phyloP scores from a whole-genome alignment of 2,888 invertebrate species.

The Ophioninae sp. region DNA sequence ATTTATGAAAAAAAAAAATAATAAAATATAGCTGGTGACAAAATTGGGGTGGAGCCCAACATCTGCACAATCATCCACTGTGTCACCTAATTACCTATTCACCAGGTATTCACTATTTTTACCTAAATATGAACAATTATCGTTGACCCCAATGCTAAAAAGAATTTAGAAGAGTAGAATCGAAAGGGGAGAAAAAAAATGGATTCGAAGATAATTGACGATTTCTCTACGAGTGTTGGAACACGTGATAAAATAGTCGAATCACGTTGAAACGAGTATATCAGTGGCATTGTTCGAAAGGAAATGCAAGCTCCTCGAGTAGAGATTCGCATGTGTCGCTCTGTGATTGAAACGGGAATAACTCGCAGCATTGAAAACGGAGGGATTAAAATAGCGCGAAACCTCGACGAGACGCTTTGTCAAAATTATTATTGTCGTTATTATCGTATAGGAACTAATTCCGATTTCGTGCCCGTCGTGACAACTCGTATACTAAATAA shows the following conservation, averaged over 20 bases:
- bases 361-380: background rate
- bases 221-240: background rate
- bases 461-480: too few relatives aligned
- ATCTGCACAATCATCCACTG: too few relatives aligned
- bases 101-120: too few relatives aligned
- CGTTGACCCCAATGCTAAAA: background rate
- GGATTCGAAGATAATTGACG: background rate
- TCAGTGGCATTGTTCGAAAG: background rate
- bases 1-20: too few relatives aligned
- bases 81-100: too few relatives aligned
- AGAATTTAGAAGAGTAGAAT: background rate
- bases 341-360: background rate
- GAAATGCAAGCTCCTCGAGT: background rate
- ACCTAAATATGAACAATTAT: too few relatives aligned
- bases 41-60: too few relatives aligned
- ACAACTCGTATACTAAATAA: too few relatives aligned
- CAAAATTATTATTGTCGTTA: background rate
- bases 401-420: background rate
- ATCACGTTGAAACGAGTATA: background rate
- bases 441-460: background rate
- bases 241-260: background rate
- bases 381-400: background rate
- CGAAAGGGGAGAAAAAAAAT: background rate
- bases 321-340: background rate
- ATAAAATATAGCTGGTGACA: too few relatives aligned